Conservation (phyloP, 2,888 invertebrate species). For the Pollenia angustigena region DNA sequence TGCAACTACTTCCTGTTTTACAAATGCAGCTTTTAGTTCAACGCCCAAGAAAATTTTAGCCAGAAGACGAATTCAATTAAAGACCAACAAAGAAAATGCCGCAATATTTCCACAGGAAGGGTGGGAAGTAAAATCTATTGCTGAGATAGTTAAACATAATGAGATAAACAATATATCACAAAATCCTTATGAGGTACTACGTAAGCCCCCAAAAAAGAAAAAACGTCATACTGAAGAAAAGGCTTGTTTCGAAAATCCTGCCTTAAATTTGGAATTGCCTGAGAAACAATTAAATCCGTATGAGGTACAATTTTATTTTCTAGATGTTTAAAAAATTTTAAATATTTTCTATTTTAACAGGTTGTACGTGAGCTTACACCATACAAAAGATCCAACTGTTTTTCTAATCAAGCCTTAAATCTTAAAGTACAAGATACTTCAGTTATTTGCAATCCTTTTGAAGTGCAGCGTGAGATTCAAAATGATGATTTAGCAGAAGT, state of each 20-base stretch:
- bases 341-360: constrained; percentile 72
- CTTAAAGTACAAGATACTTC: constrained; percentile 80
- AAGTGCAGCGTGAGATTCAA: constrained; percentile 78
- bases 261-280: constrained; percentile 82
- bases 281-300: constrained; percentile 84
- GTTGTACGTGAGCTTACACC: constrained; percentile 75
- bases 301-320: constrained; percentile 77
- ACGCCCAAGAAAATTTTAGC: constrained; percentile 81
- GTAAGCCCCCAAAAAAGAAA: constrained; percentile 83
- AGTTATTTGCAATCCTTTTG: constrained; percentile 82
- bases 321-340: background rate
- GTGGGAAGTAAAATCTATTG: constrained; percentile 82
- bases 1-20: constrained; percentile 77
- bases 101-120: constrained; percentile 75
- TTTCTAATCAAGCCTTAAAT: constrained; percentile 82
- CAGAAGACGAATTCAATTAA: constrained; percentile 77
- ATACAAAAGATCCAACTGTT: constrained; percentile 76
- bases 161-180: constrained; percentile 43
- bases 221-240: constrained; percentile 78
- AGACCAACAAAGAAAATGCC: constrained; percentile 72
- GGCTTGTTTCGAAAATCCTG: constrained; percentile 83
- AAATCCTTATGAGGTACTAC: constrained; percentile 83
- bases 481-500: constrained; percentile 50
- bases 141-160: constrained; percentile 76
- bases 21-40: constrained; percentile 82